phyloP scores from a whole-genome alignment of 2,113 vertebrate species.

The Odontesthes bonariensis region DNA sequence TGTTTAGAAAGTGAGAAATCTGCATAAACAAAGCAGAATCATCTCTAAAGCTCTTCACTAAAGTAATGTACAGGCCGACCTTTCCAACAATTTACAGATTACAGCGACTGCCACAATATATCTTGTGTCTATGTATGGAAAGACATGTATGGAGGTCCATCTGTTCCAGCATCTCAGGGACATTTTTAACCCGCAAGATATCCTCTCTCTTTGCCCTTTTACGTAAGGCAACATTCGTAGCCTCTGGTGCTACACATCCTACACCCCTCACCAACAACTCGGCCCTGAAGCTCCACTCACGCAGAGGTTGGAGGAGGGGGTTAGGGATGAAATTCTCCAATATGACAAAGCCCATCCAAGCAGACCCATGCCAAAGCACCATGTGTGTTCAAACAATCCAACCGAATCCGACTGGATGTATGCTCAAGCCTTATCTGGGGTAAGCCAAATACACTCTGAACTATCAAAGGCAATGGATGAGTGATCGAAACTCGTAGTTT shows the following conservation, averaged over 20 bases:
- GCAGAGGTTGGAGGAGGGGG: constrained; percentile 14
- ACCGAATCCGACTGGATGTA: constrained; percentile 73
- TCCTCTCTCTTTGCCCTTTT: constrained; percentile 69
- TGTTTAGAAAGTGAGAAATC: not conserved
- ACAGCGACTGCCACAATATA: not conserved
- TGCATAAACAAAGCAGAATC: not conserved
- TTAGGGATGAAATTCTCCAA: constrained; percentile 50
- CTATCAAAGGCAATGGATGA: constrained; percentile 75
- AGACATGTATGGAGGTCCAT: constrained; percentile 38
- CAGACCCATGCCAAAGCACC: constrained; percentile 67
- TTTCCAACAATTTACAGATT: not conserved
- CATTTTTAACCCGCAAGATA: constrained; percentile 45
- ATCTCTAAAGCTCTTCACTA: not conserved
- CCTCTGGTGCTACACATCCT: constrained; percentile 68
- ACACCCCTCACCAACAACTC: constrained; percentile 69
- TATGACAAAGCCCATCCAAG: constrained; percentile 66
- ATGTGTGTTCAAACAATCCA: constrained; percentile 75
- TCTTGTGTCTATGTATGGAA: constrained; percentile 51
- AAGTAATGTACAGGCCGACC: not conserved
- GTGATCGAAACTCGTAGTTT: constrained; percentile 69
- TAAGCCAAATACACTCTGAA: constrained; percentile 77
- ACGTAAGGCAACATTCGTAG: constrained; percentile 53
- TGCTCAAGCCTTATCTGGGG: constrained; percentile 74
- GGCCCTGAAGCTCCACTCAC: constrained; percentile 58
- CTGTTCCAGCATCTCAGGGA: constrained; percentile 43